A percentile compares a stretch with the other conserved stretches of the same genome.
These are phyloP conservation scores for Sylvia atricapilla DNA, from an alignment of 2,113 vertebrate genomes.

Conservation along the genomic window DNA sequence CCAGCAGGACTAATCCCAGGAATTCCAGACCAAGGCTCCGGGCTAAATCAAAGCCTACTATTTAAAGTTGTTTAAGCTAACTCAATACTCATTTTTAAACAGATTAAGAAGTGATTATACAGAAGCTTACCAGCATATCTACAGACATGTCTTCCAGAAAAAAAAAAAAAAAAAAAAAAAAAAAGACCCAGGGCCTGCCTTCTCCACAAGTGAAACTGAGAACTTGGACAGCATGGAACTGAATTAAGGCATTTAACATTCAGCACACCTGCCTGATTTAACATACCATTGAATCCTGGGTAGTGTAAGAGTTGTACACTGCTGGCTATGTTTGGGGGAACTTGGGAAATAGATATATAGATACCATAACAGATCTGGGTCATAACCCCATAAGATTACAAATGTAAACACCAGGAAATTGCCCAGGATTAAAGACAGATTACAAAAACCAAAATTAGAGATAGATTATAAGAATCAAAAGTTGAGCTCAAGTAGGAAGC, in stretches of 20 bases:
- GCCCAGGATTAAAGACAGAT: neutral
- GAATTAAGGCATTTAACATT: neutral
- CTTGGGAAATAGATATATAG: neutral
- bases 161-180: neutral
- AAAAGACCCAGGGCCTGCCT: neutral
- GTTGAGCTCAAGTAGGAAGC: neutral
- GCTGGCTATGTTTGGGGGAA: neutral
- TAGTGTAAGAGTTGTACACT: neutral
- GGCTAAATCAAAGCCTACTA: neutral
- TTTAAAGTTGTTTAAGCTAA: slow-evolving; percentile 16
- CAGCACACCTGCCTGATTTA: neutral
- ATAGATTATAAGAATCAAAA: neutral
- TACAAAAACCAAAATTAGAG: neutral
- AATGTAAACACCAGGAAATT: neutral
- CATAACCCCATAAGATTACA: neutral
- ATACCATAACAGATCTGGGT: neutral
- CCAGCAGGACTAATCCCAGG: neutral
- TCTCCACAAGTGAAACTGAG: neutral
- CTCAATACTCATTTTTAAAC: neutral
- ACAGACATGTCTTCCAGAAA: neutral
- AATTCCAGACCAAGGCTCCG: neutral
- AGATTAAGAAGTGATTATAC: neutral
- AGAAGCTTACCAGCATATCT: neutral
- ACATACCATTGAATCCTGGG: neutral
- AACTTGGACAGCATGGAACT: neutral